Percentiles rank a stretch among this genome's conserved stretches.
Conservation (phyloP, 1,140 invertebrate species). For the Homarus americanus region DNA sequence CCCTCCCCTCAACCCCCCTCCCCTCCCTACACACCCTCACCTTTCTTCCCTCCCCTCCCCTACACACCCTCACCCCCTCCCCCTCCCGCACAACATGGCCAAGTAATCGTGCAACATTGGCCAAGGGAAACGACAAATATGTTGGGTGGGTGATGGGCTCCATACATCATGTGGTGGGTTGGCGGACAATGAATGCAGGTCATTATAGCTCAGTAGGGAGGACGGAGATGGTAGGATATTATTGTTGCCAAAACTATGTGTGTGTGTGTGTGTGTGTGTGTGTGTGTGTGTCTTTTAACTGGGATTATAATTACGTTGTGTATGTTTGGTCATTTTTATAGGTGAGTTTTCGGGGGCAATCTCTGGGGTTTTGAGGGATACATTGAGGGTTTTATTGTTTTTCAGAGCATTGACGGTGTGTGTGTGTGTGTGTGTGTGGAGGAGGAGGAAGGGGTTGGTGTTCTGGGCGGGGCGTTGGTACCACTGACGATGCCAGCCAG, state of each 20-base stretch:
- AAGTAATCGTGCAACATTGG: constrained; percentile 31
- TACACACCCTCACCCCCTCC: background rate
- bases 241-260: constrained; percentile 45
- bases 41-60: background rate
- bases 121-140: constrained; percentile 28
- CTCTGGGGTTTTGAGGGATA: too few relatives aligned
- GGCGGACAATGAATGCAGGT: constrained; percentile 43
- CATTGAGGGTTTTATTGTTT: too few relatives aligned
- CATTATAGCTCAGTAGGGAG: constrained; percentile 36
- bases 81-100: background rate
- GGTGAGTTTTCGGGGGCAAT: too few relatives aligned
- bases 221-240: constrained; percentile 24
- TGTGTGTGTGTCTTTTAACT: too few relatives aligned
- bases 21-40: background rate
- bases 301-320: too few relatives aligned
- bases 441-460: background rate
- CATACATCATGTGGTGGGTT: background rate
- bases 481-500: background rate
- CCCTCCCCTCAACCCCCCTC: background rate
- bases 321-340: too few relatives aligned
- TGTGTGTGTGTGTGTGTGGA: background rate
- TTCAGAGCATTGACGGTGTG: background rate
- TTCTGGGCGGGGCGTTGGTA: constrained; percentile 33
- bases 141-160: background rate
- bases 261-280: too few relatives aligned